Evolutionary conservation across 2,888 invertebrate genomes (phyloP).

Genomic region (Reticulitermes lucifugus): DNA sequence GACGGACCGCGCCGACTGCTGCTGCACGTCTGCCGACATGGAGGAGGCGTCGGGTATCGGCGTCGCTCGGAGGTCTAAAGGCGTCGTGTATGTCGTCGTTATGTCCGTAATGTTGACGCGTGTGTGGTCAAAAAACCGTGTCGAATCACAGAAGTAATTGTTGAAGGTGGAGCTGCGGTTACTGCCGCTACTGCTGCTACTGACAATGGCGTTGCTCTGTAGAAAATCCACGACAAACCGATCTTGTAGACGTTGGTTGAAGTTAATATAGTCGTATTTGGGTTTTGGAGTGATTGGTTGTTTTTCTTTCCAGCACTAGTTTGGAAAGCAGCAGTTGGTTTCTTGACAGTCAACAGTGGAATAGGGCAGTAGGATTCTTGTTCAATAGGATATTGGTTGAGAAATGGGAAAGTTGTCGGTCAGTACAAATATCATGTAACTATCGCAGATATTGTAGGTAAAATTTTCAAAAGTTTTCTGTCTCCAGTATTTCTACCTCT

Average conservation of each 20-base stretch:
- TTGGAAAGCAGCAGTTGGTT: background rate
- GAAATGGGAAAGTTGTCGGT: too few relatives aligned
- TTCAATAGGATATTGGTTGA: background rate
- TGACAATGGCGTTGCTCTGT: slow-evolving; percentile 30
- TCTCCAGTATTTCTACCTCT: background rate
- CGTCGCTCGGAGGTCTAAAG: slow-evolving; percentile 59
- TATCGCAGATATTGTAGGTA: too few relatives aligned
- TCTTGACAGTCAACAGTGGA: background rate
- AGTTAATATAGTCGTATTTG: slow-evolving; percentile 30
- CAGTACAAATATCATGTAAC: too few relatives aligned
- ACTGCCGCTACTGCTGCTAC: slow-evolving; percentile 53
- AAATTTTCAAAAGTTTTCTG: background rate
- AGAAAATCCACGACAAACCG: slow-evolving; percentile 37
- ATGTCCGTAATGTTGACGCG: slow-evolving; percentile 53
- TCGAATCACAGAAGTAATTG: slow-evolving; percentile 43
- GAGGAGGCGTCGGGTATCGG: slow-evolving; percentile 55
- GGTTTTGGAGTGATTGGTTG: slow-evolving; percentile 8
- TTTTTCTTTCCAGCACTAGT: background rate
- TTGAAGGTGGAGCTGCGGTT: slow-evolving; percentile 60
- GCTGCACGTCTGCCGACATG: slow-evolving; percentile 56
- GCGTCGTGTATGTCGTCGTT: slow-evolving; percentile 56
- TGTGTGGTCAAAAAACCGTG: slow-evolving; percentile 37
- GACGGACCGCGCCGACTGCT: slow-evolving; percentile 56
- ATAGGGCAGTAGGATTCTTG: background rate
- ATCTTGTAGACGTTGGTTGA: slow-evolving; percentile 24